Evolutionary conservation across 2,113 vertebrate genomes (phyloP).

Genomic region (Pavo muticus): DNA sequence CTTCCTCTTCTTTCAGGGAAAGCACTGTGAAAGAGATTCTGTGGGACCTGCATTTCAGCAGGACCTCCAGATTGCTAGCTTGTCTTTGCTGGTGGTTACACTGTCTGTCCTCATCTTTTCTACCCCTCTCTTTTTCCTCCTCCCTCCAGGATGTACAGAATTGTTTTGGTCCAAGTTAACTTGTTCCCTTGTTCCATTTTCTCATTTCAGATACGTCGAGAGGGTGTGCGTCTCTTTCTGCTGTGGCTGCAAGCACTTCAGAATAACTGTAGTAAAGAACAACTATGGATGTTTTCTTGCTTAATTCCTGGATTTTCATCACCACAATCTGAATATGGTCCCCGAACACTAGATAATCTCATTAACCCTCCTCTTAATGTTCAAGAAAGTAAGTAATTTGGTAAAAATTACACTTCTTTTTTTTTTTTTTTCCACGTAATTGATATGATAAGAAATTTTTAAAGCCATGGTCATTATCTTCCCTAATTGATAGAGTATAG

Average conservation of each 20-base stretch:
- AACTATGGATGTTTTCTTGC: constrained; percentile 97
- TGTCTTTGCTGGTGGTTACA: not conserved
- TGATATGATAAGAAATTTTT: not conserved
- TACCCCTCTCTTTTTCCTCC: not conserved
- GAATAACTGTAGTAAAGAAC: constrained; percentile 92
- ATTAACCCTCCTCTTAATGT: constrained; percentile 93
- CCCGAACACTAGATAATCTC: constrained; percentile 93
- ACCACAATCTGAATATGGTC: constrained; percentile 89
- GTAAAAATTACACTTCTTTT: not conserved
- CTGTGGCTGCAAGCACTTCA: constrained; percentile 98
- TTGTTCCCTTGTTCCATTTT: not conserved
- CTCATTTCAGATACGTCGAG: constrained; percentile 90
- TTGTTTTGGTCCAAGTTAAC: not conserved
- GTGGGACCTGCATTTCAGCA: not conserved
- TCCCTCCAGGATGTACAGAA: not conserved
- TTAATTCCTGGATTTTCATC: constrained; percentile 97
- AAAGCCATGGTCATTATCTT: not conserved
- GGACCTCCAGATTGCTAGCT: not conserved
- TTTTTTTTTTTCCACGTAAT: not conserved
- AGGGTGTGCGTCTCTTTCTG: constrained; percentile 96
- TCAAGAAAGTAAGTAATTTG: constrained; percentile 89
- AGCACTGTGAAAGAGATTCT: not conserved
- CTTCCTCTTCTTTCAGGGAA: not conserved
- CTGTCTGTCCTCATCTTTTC: not conserved
- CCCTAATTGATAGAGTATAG: not conserved